These are phyloP conservation scores for Gymnosoma rotundatum DNA, from an alignment of 2,888 invertebrate species.

Conservation along the genomic window DNA sequence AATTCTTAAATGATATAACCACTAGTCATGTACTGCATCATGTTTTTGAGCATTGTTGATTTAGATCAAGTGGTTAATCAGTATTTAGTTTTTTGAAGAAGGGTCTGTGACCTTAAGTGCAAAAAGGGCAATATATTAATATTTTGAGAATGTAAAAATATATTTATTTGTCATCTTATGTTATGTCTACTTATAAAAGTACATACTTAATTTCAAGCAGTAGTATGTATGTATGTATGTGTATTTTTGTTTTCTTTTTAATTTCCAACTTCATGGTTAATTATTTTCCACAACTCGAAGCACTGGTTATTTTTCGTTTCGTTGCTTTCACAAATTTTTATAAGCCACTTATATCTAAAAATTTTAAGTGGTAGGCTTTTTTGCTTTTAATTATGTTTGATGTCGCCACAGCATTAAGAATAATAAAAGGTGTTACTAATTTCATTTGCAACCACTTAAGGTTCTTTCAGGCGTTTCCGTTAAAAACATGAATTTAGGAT, in stretches of 20 bases:
- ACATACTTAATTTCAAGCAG: constrained; percentile 29
- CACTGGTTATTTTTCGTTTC: constrained; percentile 38
- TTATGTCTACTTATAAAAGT: constrained; percentile 21
- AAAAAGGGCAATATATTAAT: too few species aligned
- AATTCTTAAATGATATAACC: too few species aligned
- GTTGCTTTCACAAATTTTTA: neutral
- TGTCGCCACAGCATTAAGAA: constrained; percentile 43
- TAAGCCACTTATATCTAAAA: constrained; percentile 45
- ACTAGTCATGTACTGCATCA: too few species aligned
- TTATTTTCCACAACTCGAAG: constrained; percentile 61
- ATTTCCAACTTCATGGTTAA: constrained; percentile 68
- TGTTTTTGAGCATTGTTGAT: too few species aligned
- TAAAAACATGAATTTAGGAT: constrained; percentile 19
- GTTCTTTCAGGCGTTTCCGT: neutral
- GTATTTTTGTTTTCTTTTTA: neutral
- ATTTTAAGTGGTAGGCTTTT: constrained; percentile 41
- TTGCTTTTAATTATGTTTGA: constrained; percentile 42
- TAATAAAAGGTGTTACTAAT: constrained; percentile 65
- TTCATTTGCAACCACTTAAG: constrained; percentile 61
- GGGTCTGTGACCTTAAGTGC: too few species aligned
- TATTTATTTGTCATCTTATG: constrained; percentile 33
- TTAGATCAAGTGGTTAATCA: too few species aligned
- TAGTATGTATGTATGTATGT: constrained; percentile 20
- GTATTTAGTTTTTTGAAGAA: too few species aligned
- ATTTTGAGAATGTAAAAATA: too few species aligned